These are phyloP conservation scores for Octonoba sinensis DNA, from an alignment of 2,888 invertebrate genomes.

Conservation along the genomic window DNA sequence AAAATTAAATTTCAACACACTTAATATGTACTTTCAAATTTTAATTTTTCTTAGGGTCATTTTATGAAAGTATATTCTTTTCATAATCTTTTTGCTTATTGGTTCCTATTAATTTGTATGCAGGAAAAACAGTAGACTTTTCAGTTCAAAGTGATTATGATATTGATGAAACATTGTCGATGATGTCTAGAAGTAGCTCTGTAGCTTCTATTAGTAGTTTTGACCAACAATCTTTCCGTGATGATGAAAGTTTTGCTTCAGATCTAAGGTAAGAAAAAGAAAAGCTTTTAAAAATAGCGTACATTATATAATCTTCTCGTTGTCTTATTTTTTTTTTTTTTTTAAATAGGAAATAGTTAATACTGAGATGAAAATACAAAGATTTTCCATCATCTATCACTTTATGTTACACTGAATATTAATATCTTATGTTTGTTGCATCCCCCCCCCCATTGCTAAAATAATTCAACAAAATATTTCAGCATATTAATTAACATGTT, in stretches of 20 bases:
- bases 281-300: background rate
- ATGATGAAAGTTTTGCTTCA: slow-evolving; percentile 85
- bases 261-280: slow-evolving; percentile 80
- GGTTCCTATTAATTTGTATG: background rate
- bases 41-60: too few species aligned
- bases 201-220: slow-evolving; percentile 90
- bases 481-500: too few species aligned
- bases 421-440: too few species aligned
- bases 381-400: too few species aligned
- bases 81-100: too few species aligned
- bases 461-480: too few species aligned
- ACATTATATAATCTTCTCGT: background rate
- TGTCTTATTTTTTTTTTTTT: background rate
- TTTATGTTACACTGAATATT: too few species aligned
- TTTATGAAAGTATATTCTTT: too few species aligned
- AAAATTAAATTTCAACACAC: too few species aligned
- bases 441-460: too few species aligned
- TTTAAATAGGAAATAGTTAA: background rate
- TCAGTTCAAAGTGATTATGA: slow-evolving; percentile 78
- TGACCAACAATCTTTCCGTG: slow-evolving; percentile 78
- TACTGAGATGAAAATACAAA: too few species aligned
- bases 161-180: slow-evolving; percentile 88
- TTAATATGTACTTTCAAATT: too few species aligned
- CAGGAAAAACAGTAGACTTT: slow-evolving; percentile 56
- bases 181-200: slow-evolving; percentile 95